Conservation (phyloP, 1,140 invertebrate species). For the Mizuhopecten yessoensis region DNA sequence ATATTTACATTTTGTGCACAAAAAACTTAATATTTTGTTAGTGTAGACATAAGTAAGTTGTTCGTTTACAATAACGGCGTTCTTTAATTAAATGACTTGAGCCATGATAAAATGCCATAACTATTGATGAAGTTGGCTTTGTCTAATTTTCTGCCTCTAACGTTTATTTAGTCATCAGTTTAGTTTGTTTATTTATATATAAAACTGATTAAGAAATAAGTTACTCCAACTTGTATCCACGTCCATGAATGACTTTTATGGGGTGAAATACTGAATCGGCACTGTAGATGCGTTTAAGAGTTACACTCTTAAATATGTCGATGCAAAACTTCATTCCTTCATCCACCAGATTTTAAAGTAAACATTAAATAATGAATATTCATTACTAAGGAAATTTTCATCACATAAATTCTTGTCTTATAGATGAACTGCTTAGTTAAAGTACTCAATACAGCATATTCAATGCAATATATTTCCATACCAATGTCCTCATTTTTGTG, state of each 20-base stretch:
- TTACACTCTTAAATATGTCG: too few species aligned
- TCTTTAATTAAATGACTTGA: neutral
- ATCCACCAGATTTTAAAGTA: too few species aligned
- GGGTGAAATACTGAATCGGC: neutral
- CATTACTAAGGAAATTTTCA: too few species aligned
- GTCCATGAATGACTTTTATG: neutral
- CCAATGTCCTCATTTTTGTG: neutral
- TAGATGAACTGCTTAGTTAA: too few species aligned
- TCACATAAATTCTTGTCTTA: neutral
- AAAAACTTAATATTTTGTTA: neutral
- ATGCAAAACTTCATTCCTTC: too few species aligned
- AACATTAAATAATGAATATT: too few species aligned
- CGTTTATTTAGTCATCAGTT: neutral
- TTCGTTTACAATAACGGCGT: neutral
- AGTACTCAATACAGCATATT: neutral
- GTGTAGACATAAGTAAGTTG: neutral
- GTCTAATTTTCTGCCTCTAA: too few species aligned
- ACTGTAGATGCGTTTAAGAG: too few species aligned
- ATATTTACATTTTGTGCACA: conserved; percentile 5
- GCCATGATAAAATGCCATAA: neutral
- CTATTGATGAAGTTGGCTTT: neutral
- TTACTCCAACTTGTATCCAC: neutral
- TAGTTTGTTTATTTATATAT: neutral
- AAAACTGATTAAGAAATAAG: neutral
- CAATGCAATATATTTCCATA: conserved; percentile 5